Evolutionary conservation across 2,888 invertebrate genomes (phyloP).

Genomic region (Athripsodes cinereus): DNA sequence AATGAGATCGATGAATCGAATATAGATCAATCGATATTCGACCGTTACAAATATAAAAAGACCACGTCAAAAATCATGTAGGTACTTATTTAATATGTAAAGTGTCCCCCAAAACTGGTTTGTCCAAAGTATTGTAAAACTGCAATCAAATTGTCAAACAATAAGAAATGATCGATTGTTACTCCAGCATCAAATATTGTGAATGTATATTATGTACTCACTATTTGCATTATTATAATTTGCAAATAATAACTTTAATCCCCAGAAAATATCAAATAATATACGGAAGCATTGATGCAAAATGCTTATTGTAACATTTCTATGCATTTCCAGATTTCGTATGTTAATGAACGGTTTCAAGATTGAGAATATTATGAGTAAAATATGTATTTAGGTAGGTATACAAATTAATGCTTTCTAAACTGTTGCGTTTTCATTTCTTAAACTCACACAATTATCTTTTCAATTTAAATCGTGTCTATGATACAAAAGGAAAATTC

Average conservation of each 20-base stretch:
- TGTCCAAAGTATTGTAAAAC: slow-evolving; percentile 23
- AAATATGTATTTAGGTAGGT: no score
- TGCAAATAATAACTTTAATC: slow-evolving; percentile 3
- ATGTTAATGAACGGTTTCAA: neutral
- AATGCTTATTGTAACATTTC: neutral
- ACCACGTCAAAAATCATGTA: slow-evolving; percentile 14
- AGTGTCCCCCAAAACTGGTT: slow-evolving; percentile 22
- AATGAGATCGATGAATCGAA: neutral
- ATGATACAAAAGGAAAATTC: no score
- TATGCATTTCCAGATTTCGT: neutral
- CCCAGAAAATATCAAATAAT: slow-evolving; percentile 18
- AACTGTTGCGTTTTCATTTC: neutral
- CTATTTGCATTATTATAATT: slow-evolving; percentile 3
- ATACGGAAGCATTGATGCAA: neutral
- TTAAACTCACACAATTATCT: no score
- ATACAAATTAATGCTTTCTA: neutral
- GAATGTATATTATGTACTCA: no score
- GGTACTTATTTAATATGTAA: slow-evolving; percentile 3
- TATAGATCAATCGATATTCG: slow-evolving; percentile 14
- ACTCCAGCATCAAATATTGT: slow-evolving; percentile 12
- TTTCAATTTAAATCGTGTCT: no score
- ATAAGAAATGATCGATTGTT: slow-evolving; percentile 24
- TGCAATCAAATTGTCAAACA: slow-evolving; percentile 24
- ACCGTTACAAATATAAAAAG: slow-evolving; percentile 5
- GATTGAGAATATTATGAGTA: no score